phyloP scores from a whole-genome alignment of 2,797 vertebrate genomes.

The Sebastes elongatus region DNA sequence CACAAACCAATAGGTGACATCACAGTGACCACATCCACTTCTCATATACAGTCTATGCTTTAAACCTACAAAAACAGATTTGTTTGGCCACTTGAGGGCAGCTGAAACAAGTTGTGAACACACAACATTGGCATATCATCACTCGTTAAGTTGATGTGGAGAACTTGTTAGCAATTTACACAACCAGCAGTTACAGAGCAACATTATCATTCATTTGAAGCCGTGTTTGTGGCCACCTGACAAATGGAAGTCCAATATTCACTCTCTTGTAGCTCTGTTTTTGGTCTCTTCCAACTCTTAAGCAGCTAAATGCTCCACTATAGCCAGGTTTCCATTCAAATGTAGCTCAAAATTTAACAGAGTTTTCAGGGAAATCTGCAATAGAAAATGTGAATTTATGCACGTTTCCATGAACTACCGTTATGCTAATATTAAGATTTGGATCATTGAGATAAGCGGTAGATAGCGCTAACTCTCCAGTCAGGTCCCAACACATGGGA shows the following conservation, averaged over 20 bases:
- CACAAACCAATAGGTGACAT: too few species aligned
- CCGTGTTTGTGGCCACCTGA: not conserved
- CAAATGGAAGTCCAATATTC: not conserved
- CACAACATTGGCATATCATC: not conserved
- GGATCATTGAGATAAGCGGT: not conserved
- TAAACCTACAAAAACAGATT: not conserved
- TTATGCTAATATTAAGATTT: not conserved
- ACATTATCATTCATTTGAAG: not conserved
- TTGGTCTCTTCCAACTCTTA: not conserved
- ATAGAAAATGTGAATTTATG: not conserved
- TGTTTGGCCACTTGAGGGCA: not conserved
- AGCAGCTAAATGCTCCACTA: not conserved
- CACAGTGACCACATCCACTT: too few species aligned
- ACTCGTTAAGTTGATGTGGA: not conserved
- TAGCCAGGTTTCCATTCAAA: not conserved
- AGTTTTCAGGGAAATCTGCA: not conserved
- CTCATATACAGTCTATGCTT: too few species aligned
- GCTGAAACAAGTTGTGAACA: not conserved
- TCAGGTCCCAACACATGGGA: not conserved
- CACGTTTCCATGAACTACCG: not conserved
- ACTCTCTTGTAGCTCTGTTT: not conserved
- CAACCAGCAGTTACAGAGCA: not conserved
- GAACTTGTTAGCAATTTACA: not conserved
- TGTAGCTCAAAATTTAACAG: not conserved
- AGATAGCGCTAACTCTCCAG: not conserved